A percentile compares a stretch with the other conserved stretches of the same genome.
phyloP scores from a whole-genome alignment of 2,113 vertebrate genomes.

The Vombatus ursinus region DNA sequence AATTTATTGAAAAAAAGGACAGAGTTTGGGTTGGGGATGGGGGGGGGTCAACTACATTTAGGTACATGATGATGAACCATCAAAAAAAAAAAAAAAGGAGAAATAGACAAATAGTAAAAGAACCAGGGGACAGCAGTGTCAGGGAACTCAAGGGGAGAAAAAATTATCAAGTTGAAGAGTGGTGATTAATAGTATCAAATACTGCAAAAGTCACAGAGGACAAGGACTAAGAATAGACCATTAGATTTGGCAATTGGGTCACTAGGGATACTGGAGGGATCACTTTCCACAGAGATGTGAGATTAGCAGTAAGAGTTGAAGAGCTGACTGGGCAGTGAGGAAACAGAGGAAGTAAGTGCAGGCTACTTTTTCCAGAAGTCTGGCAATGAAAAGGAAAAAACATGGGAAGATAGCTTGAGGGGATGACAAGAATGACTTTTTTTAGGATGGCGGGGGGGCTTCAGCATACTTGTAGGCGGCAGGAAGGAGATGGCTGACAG shows the following conservation, averaged over 20 bases:
- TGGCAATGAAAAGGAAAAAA: background rate
- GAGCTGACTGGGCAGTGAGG: background rate
- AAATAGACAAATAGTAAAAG: background rate
- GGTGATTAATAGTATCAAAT: background rate
- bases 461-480: background rate
- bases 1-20: background rate
- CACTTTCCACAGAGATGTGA: background rate
- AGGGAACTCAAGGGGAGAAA: background rate
- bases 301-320: background rate
- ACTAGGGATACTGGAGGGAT: background rate
- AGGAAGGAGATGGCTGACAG: background rate
- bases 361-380: background rate
- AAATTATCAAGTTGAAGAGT: background rate
- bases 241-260: background rate
- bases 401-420: background rate
- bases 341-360: background rate
- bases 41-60: background rate
- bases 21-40: background rate
- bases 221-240: background rate
- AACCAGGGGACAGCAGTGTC: background rate
- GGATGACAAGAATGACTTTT: background rate
- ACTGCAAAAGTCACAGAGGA: background rate
- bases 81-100: background rate
- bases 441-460: background rate
- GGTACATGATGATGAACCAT: background rate